Evolutionary conservation across 2,888 invertebrate species (phyloP).

Genomic region (Cheilosia pagana): DNA sequence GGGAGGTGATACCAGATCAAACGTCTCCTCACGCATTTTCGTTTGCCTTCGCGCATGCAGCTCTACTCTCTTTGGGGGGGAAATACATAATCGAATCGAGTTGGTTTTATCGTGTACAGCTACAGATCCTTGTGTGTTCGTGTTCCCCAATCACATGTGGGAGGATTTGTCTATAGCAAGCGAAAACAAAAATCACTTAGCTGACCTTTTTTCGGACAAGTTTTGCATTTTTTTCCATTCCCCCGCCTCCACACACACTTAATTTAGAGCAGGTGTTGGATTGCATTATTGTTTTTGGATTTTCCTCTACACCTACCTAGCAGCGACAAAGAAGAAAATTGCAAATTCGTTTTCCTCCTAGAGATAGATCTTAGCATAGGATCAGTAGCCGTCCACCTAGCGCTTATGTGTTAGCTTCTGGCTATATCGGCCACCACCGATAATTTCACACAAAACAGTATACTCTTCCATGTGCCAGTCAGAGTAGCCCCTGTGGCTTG

Average conservation of each 20-base stretch:
- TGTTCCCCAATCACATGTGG: too few relatives aligned
- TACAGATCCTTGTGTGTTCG: too few relatives aligned
- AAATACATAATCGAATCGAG: background rate
- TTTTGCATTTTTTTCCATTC: background rate
- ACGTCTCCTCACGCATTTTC: background rate
- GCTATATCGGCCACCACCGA: conserved; percentile 32
- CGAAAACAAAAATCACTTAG: background rate
- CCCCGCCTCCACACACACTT: conserved; percentile 1
- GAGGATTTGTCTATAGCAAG: background rate
- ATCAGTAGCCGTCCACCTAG: conserved; percentile 40
- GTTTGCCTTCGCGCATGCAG: background rate
- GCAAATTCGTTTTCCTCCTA: conserved; percentile 30
- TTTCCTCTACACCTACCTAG: background rate
- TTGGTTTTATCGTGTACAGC: background rate
- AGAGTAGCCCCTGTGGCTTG: conserved; percentile 23
- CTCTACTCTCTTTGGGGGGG: background rate
- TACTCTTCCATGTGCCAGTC: conserved; percentile 7
- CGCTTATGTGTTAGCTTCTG: conserved; percentile 19
- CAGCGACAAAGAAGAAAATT: conserved; percentile 12
- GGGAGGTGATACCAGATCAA: background rate
- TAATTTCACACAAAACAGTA: conserved; percentile 49
- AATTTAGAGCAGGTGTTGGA: conserved; percentile 48
- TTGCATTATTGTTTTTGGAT: conserved; percentile 27
- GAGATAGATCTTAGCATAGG: conserved; percentile 19
- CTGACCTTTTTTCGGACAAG: background rate